Conservation (phyloP, 1,140 invertebrate genomes). For the Thalassaphorura encarpata region DNA sequence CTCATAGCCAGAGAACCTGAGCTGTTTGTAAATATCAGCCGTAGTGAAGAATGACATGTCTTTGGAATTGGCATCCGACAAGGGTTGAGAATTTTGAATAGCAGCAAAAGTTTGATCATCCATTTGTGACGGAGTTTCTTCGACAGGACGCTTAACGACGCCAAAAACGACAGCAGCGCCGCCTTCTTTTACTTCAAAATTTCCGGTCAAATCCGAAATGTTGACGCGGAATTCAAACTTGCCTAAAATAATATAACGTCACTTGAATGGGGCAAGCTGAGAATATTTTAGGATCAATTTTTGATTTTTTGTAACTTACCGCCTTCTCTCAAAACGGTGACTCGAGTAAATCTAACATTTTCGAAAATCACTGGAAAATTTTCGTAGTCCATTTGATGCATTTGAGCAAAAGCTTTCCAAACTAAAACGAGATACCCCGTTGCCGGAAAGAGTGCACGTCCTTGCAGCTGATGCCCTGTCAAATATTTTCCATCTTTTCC, state of each 20-base stretch:
- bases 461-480: conserved; percentile 83
- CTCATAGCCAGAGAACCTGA: conserved; percentile 85
- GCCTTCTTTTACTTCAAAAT: conserved; percentile 86
- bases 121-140: neutral
- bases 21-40: conserved; percentile 85
- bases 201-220: conserved; percentile 72
- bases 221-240: conserved; percentile 76
- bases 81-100: neutral
- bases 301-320: no score
- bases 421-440: conserved; percentile 70
- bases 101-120: neutral
- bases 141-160: conserved; percentile 49
- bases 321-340: conserved; percentile 81
- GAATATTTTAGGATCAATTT: no score
- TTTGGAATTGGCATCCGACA: neutral
- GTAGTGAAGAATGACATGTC: conserved; percentile 41
- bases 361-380: conserved; percentile 75
- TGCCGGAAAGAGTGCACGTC: conserved; percentile 85
- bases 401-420: neutral
- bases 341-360: conserved; percentile 75
- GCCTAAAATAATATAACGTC: conserved; percentile 38
- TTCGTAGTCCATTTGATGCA: conserved; percentile 47
- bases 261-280: no score
- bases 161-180: conserved; percentile 73
- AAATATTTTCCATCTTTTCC: conserved; percentile 52